A percentile compares a stretch with the other conserved stretches of the same genome.
phyloP scores from a whole-genome alignment of 1,140 invertebrate genomes.

The Drosophila neocordata region DNA sequence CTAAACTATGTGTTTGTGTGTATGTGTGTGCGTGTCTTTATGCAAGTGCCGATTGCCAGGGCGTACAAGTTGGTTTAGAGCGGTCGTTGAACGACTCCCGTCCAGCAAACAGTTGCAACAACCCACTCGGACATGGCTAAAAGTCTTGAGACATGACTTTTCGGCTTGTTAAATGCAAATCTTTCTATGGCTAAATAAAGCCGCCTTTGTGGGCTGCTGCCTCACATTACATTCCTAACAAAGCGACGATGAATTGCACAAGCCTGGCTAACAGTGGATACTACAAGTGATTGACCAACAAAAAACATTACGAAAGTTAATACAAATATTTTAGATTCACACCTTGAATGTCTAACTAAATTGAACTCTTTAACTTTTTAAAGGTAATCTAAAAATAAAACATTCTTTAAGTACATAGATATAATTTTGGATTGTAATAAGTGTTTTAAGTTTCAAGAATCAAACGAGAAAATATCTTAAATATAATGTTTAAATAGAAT shows the following conservation, averaged over 20 bases:
- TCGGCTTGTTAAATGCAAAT: conserved; percentile 68
- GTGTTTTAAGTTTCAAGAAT: no score
- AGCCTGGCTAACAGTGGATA: conserved; percentile 44
- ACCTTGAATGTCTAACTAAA: no score
- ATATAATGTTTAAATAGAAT: no score
- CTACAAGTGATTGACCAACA: conserved; percentile 6
- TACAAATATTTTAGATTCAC: neutral
- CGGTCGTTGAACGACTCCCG: conserved; percentile 39
- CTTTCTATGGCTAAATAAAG: conserved; percentile 27
- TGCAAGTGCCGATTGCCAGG: conserved; percentile 16
- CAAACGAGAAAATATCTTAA: no score
- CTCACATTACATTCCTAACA: conserved; percentile 22
- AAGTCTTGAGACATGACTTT: conserved; percentile 62
- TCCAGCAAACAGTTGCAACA: conserved; percentile 42
- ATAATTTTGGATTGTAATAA: no score
- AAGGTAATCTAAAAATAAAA: no score
- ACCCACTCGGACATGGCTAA: conserved; percentile 37
- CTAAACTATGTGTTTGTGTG: conserved; percentile 54
- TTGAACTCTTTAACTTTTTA: no score
- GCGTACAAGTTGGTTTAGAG: conserved; percentile 8
- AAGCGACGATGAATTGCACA: conserved; percentile 19
- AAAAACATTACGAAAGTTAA: neutral
- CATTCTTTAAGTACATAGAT: no score
- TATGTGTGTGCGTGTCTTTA: neutral
- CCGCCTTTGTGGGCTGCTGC: conserved; percentile 10